Evolutionary conservation across 1,140 invertebrate genomes (phyloP), one percentile per base, ranked within the genome.

Genomic region (Cydia pomonella): DNA sequence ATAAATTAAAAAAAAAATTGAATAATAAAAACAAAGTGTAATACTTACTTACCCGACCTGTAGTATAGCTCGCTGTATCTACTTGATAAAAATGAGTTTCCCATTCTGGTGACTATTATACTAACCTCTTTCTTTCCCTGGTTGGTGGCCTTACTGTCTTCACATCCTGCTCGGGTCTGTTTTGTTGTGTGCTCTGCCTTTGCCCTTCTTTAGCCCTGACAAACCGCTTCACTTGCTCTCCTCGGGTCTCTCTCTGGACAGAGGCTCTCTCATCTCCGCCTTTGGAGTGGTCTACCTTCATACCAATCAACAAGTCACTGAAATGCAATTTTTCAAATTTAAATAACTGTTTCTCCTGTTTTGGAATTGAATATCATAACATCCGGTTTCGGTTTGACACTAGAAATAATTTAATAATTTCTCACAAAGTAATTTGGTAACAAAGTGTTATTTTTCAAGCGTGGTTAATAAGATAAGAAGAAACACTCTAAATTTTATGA

Each of bases 291-390:
- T 97, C 96, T 50, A 97, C 94, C 90, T 96, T 96, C 96, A 97
- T 96, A 25, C 95, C 95, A 64, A 94, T 92, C 80, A 97, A 92
- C 21, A 97, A 84, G 59, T 96, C 94, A 93, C 96, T 97, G 84
- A 77, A 94, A 93, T 38, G 75, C 72, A 76, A 50, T 66, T 41
- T 33, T 73, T 71, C 2, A 18, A 38, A 74, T 73, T 59, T 6
- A 5, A 63, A 66, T 25, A 74, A 74, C 44, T 66, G 41, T 79
- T 23, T 59, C 53, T 10, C 18, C n/a, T 21, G 50, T 59, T 44
- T 44, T 16, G 41, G 12, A 10, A 44, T 12, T 44, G 44, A 16
- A 47, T 16, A 4, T 18, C 16, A 12, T n/a, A 5, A n/a, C n/a
- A 50, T 41, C 38, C 10, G 10, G 38, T 5, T 29, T 29, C 6